These are phyloP conservation scores for Iguana delicatissima DNA, from an alignment of 2,797 vertebrate species.

Conservation along the genomic window DNA sequence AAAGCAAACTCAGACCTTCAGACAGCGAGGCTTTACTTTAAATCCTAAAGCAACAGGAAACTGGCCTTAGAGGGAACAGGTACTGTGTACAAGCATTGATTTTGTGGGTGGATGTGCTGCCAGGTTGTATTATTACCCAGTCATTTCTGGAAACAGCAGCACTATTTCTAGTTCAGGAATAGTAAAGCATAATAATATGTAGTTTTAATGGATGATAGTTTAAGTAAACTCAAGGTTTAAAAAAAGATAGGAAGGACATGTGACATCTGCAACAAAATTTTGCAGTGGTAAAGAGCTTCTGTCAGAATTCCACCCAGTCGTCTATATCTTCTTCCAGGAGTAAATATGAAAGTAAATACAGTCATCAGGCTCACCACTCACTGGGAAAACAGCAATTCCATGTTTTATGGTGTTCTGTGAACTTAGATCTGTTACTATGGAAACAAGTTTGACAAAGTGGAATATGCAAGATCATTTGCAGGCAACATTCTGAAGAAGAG, in stretches of 20 bases:
- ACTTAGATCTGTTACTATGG: constrained; percentile 66
- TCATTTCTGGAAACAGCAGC: not conserved
- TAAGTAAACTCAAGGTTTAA: not conserved
- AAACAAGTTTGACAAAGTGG: constrained; percentile 67
- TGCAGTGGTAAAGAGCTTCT: not conserved
- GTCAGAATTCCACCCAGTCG: no score
- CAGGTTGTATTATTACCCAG: not conserved
- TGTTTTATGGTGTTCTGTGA: constrained; percentile 61
- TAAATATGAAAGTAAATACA: no score
- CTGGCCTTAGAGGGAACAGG: not conserved
- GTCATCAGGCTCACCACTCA: constrained; percentile 11
- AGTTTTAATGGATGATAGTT: accelerated
- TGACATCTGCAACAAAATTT: not conserved
- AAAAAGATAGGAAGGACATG: not conserved
- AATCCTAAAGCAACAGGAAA: accelerated
- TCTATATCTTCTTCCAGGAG: no score
- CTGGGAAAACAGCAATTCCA: constrained; percentile 42
- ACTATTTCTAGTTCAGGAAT: accelerated
- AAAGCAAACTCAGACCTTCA: not conserved
- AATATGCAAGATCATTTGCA: constrained; percentile 51
- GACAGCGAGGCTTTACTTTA: constrained; percentile 22
- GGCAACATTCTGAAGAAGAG: constrained; percentile 31
- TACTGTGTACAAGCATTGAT: not conserved
- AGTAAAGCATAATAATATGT: constrained; percentile 1
- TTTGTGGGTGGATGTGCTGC: not conserved